Conservation (phyloP, 64 coral and sea anemone genomes). For the Actinia equina region DNA sequence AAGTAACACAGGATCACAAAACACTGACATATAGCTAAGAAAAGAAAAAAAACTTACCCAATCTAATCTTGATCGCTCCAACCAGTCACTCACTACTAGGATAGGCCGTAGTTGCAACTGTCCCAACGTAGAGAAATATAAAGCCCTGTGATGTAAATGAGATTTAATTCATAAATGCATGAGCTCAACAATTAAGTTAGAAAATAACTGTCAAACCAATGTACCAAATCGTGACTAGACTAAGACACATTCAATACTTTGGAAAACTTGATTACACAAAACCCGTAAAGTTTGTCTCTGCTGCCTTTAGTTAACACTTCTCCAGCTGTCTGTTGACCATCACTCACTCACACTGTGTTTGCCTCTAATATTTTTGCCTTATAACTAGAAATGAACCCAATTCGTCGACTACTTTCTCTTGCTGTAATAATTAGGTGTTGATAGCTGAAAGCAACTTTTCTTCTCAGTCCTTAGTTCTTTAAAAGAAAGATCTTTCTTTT, state of each 20-base stretch:
- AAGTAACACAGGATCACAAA: no score
- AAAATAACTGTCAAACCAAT: background rate
- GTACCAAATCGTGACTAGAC: background rate
- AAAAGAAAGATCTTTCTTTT: background rate
- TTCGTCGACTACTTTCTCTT: background rate
- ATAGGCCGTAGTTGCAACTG: no score
- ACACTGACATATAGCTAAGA: no score
- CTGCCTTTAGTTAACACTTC: background rate
- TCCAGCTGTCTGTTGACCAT: background rate
- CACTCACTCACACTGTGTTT: background rate
- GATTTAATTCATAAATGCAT: background rate
- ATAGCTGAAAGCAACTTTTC: background rate
- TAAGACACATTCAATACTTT: background rate
- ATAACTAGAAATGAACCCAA: background rate
- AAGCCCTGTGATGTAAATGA: background rate
- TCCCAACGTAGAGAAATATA: no score
- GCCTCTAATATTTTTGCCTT: no score
- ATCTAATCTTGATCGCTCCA: no score
- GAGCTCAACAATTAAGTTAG: background rate
- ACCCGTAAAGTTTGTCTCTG: slow-evolving; percentile 9
- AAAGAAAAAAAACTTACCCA: no score
- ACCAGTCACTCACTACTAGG: no score
- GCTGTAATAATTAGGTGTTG: background rate
- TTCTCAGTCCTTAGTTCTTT: background rate
- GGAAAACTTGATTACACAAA: background rate